These are phyloP conservation scores for Apantesis nais DNA, from an alignment of 2,888 invertebrate genomes.

Conservation along the genomic window DNA sequence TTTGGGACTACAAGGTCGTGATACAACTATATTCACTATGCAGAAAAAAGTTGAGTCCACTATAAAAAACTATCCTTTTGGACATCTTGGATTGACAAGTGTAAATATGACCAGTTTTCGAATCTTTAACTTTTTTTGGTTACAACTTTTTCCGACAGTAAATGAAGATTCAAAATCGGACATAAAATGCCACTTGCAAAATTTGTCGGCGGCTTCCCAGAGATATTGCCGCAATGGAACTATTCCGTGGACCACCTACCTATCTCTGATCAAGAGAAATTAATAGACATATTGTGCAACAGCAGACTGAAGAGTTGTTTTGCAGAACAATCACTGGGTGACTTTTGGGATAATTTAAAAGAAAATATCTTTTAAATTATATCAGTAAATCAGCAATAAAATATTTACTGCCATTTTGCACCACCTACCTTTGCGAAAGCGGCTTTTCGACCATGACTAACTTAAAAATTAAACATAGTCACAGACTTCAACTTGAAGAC, in stretches of 20 bases:
- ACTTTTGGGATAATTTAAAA: conserved; percentile 26
- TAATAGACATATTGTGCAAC: conserved; percentile 26
- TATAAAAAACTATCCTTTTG: conserved; percentile 9
- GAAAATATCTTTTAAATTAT: conserved; percentile 25
- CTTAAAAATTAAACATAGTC: conserved; percentile 22
- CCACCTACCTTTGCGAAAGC: conserved; percentile 4
- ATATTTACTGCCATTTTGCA: conserved; percentile 14
- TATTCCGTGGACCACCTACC: conserved; percentile 25
- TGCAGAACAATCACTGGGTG: conserved; percentile 21
- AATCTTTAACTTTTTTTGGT: conserved; percentile 11
- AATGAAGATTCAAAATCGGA: too few species aligned
- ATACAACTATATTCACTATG: conserved; percentile 26
- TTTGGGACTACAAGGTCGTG: conserved; percentile 16
- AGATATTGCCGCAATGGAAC: conserved; percentile 19
- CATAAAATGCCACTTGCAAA: background rate
- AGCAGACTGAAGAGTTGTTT: conserved; percentile 27
- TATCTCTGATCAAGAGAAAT: conserved; percentile 27
- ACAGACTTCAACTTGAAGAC: conserved; percentile 22
- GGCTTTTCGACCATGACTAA: conserved; percentile 15
- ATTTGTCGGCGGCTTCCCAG: background rate
- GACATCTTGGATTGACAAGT: conserved; percentile 14
- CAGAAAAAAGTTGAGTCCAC: conserved; percentile 16
- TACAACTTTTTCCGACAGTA: conserved; percentile 17
- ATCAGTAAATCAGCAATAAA: conserved; percentile 25
- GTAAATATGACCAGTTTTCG: conserved; percentile 10